phyloP scores from a whole-genome alignment of 2,888 invertebrate genomes.

The Branchellion lobata region DNA sequence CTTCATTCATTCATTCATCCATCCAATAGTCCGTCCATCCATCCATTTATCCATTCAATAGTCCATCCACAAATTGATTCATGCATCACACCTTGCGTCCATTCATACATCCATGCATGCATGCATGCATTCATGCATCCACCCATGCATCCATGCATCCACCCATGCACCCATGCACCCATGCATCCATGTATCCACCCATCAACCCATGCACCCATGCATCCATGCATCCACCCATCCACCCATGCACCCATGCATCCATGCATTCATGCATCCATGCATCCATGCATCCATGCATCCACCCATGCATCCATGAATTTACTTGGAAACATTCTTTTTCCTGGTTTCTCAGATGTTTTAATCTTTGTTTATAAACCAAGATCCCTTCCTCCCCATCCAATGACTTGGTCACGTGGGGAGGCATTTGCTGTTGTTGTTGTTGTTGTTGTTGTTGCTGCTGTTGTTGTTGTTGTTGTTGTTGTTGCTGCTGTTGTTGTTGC shows the following conservation, averaged over 20 bases:
- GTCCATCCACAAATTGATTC: too few species aligned
- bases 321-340: not conserved
- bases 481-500: not conserved
- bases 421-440: not conserved
- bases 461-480: not conserved
- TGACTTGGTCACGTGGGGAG: slow-evolving; percentile 17
- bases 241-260: not conserved
- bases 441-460: not conserved
- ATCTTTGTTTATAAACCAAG: not conserved
- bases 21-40: too few species aligned
- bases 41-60: too few species aligned
- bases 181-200: not conserved
- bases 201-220: not conserved
- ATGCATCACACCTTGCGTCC: too few species aligned
- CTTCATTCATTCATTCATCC: too few species aligned
- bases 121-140: too few species aligned
- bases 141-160: too few species aligned
- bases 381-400: slow-evolving; percentile 10
- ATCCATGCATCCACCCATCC: not conserved
- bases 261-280: not conserved
- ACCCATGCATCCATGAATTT: not conserved
- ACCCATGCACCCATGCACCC: too few species aligned
- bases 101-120: too few species aligned
- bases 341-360: not conserved
- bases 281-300: slow-evolving; percentile 6